Base-by-base conservation (phyloP, 2,888 invertebrate species). In the Andrena bucephala region DNA sequence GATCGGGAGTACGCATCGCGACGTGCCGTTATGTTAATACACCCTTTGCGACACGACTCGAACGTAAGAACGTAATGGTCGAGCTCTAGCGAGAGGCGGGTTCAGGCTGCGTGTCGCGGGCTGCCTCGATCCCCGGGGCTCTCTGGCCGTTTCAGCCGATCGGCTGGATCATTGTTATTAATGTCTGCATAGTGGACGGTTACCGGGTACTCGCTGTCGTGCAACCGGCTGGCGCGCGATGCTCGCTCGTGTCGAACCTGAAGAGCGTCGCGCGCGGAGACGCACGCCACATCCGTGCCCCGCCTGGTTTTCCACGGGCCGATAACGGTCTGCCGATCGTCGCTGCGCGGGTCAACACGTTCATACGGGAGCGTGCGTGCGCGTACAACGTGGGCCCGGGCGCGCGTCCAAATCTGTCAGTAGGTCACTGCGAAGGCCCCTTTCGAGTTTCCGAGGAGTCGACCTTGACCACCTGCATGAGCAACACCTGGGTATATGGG, bases 21-120 rank as follows among this genome's bases (percentile, higher is more conserved):
- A 84, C 88, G 83, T 86, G 76, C 94, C 94, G 94, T 94, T 94
- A 94, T 92, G 89, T 92, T 94, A 94, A 93, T 94, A 90, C 84
- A 88, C 87, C 90, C 91, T 92, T 92, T 91, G 42, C 92, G 86
- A 87, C 89, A 85, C 88, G 87, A 87, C 85, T 85, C 86, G 89
- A 87, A 88, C 86, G 88, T 85, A 90, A 87, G 87, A 88, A 87
- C 85, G 91, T 93, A 93, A 93, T 93, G 94, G 94, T 93, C 90
- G 93, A 92, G 89, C 92, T 91, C 89, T 77, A 86, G 87, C 87
- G 42, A 42, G 85, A 87, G 87, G 20, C 89, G 87, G 89, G 87
- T 86, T 88, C 92, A 91, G 71, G 81, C 65, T 86, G 87, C 92
- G 90, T 90, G 88, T 93, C 91, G 86, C 24, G 24, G 20, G 75